Evolutionary conservation across 2,797 vertebrate species (phyloP).

Genomic region (Peromyscus eremicus): DNA sequence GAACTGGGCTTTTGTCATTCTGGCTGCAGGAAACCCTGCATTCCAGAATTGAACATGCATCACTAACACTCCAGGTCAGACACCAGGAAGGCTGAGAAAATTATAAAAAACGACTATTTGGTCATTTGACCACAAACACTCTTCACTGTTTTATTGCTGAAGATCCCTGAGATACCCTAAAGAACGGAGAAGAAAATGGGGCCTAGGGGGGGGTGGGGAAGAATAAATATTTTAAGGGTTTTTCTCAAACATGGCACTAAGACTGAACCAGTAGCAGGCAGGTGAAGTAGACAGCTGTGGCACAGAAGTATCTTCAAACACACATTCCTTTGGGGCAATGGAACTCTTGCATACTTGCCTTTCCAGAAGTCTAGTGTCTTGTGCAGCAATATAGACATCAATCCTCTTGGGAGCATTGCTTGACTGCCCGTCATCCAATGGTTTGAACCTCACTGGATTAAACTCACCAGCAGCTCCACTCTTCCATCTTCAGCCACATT

Average conservation of each 20-base stretch:
- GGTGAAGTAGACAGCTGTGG: neutral
- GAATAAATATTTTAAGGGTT: neutral
- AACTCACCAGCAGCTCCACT: neutral
- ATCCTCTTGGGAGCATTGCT: neutral
- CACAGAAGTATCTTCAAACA: neutral
- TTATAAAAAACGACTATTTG: neutral
- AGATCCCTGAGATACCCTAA: neutral
- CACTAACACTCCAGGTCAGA: accelerated
- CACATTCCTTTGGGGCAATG: neutral
- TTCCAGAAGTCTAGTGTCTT: neutral
- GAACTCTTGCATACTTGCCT: neutral
- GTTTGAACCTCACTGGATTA: neutral
- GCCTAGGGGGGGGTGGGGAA: neutral
- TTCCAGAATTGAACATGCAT: neutral
- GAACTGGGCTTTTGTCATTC: neutral
- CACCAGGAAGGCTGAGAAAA: neutral
- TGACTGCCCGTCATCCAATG: neutral
- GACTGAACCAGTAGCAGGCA: neutral
- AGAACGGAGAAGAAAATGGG: neutral
- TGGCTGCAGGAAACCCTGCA: neutral
- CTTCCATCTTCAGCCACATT: neutral
- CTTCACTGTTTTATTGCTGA: neutral
- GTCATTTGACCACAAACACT: neutral
- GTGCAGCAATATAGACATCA: neutral
- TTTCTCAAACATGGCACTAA: neutral